Base-by-base conservation (phyloP, 2,888 invertebrate species). In the Cephus pulcher region DNA sequence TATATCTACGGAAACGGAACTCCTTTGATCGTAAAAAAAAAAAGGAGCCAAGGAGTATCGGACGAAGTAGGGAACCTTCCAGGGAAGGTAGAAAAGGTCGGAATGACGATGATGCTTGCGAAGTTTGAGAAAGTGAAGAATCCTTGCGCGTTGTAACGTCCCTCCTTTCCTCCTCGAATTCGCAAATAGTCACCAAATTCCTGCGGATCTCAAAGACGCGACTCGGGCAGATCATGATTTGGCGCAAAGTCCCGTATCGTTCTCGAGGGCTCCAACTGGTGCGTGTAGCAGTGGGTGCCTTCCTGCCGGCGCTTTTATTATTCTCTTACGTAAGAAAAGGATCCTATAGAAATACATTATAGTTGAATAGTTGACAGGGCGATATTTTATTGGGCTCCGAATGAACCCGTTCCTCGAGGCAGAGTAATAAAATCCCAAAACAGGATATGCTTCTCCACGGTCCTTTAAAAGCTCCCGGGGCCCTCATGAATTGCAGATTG, bases 381-480 rank as follows among this genome's bases (percentile, higher is more conserved):
- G 11, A 71, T 33, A 15, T 71, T 71, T 71, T 71, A 71, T 33
- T 30, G 23, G 71, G 71, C 32, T 11, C 71, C 71, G 71, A 71
- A 70, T 15, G 70, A 12, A 70, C 30, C n/a, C 12, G 33, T 12
- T 33, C 23, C 74, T 74, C 34, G 32, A 30, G 70, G 4, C 70
- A 3, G 23, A 34, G 34, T 12, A 35, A 15, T 34, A 74, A 74
- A 74, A 34, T 35, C 15, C 12, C 34, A n/a, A 35, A 35, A 35
- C 74, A 74, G 34, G 74, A 74, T 74, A 34, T 34, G 74, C 74
- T 74, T 34, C 33, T 74, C 34, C 70, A 23, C 34, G 23, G 15
- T 15, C 74, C 74, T 34, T 34, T 35, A 74, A 74, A 74, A 74
- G 74, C 74, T 74, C 74, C 71, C 12, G 30, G 71, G 15, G 4